Percentiles rank a stretch among this genome's conserved stretches.
These are phyloP conservation scores for Mycteria americana DNA, from an alignment of 2,797 vertebrate species.

Conservation along the genomic window DNA sequence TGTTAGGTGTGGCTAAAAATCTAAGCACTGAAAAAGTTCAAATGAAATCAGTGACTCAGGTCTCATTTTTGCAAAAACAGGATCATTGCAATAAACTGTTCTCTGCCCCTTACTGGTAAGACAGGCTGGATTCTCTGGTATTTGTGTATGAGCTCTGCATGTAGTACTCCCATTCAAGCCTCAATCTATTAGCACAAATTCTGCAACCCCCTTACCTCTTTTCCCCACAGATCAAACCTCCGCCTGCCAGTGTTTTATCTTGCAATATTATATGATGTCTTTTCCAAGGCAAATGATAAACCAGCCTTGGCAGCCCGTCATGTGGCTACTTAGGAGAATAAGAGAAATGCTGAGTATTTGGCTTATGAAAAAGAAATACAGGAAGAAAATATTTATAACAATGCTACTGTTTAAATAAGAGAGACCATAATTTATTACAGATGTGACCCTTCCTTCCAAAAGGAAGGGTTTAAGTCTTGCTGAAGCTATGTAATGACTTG, in stretches of 20 bases:
- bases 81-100: neutral
- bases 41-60: neutral
- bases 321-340: neutral
- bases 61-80: neutral
- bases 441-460: slow-evolving; percentile 30
- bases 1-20: neutral
- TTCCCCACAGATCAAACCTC: neutral
- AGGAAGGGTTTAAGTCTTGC: neutral
- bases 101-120: neutral
- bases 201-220: neutral
- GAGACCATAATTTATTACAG: slow-evolving; percentile 33
- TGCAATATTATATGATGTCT: neutral
- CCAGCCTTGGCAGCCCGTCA: neutral
- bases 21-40: neutral
- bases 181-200: neutral
- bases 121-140: neutral
- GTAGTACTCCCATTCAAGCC: neutral
- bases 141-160: neutral
- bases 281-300: slow-evolving; percentile 39
- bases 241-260: neutral
- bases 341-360: slow-evolving; percentile 29
- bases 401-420: slow-evolving; percentile 58
- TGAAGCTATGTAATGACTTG: neutral
- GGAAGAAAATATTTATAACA: slow-evolving; percentile 51
- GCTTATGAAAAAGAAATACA: slow-evolving; percentile 32